Conservation (phyloP, 2,113 vertebrate species). For the Hemiscyllium ocellatum region DNA sequence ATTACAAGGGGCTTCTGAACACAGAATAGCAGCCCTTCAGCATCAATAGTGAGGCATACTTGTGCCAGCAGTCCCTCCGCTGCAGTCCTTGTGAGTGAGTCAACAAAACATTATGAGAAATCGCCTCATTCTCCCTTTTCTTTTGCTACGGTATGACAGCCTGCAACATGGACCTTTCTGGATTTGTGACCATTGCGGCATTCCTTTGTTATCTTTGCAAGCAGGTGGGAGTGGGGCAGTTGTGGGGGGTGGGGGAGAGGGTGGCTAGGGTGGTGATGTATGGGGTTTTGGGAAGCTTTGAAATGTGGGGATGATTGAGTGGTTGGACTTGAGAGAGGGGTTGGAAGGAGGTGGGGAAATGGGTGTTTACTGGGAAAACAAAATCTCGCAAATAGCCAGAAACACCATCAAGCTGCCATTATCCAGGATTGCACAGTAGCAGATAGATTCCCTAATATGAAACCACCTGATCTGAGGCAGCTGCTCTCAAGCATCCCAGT, state of each 20-base stretch:
- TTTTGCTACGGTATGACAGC: background rate
- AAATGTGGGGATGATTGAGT: background rate
- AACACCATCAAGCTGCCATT: background rate
- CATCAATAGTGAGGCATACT: too few relatives aligned
- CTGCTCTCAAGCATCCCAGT: background rate
- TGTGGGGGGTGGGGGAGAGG: background rate
- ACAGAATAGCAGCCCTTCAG: background rate
- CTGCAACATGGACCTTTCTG: background rate
- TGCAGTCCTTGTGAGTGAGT: background rate
- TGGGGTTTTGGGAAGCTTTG: background rate
- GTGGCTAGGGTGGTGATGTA: background rate
- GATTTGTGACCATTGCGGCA: background rate
- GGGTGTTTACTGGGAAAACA: background rate
- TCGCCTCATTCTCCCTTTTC: background rate
- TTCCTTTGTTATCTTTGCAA: background rate
- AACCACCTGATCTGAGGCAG: constrained; percentile 14
- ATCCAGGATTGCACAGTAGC: background rate
- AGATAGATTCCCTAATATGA: constrained; percentile 1
- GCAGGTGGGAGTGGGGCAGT: too few relatives aligned
- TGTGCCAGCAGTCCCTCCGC: background rate
- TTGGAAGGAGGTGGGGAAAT: background rate
- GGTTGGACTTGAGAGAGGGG: background rate
- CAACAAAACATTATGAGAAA: background rate
- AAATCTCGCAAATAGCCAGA: background rate
- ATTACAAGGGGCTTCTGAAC: background rate